These are phyloP conservation scores for Montipora capricornis DNA, from an alignment of 64 coral and sea anemone species.

Conservation along the genomic window DNA sequence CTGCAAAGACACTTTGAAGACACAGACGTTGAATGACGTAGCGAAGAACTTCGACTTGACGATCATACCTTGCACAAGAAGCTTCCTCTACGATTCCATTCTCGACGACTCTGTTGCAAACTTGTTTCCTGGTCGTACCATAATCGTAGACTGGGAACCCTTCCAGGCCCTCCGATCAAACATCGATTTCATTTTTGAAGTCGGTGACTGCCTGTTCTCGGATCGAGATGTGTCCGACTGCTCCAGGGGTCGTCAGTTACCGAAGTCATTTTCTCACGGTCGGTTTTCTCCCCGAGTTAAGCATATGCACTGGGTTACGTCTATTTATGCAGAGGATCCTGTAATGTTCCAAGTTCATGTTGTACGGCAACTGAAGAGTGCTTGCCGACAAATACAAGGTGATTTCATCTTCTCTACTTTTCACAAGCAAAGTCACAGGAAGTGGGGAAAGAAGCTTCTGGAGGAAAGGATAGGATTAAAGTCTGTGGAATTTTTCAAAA, in stretches of 20 bases:
- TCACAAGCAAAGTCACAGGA: conserved; percentile 63
- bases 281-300: conserved; percentile 73
- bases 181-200: conserved; percentile 75
- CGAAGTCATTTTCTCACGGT: conserved; percentile 93
- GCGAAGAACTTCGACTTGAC: conserved; percentile 25
- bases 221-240: conserved; percentile 78
- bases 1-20: conserved; percentile 52
- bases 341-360: conserved; percentile 82
- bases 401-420: conserved; percentile 89
- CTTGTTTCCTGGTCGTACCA: conserved; percentile 79
- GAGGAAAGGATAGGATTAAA: conserved; percentile 63
- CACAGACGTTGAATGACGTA: conserved; percentile 4
- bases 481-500: conserved; percentile 80
- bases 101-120: conserved; percentile 74
- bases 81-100: conserved; percentile 58
- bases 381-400: conserved; percentile 40
- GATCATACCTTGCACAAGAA: conserved; percentile 72
- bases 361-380: conserved; percentile 76
- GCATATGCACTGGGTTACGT: conserved; percentile 86
- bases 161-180: conserved; percentile 82
- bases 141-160: conserved; percentile 92
- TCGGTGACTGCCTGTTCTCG: conserved; percentile 70
- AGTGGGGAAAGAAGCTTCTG: conserved; percentile 71
- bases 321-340: conserved; percentile 91
- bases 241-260: conserved; percentile 13